Percentiles rank a stretch among this genome's conserved stretches.
phyloP scores from a whole-genome alignment of 1,140 invertebrate genomes.

The Hyposmocoma kahamanoa region DNA sequence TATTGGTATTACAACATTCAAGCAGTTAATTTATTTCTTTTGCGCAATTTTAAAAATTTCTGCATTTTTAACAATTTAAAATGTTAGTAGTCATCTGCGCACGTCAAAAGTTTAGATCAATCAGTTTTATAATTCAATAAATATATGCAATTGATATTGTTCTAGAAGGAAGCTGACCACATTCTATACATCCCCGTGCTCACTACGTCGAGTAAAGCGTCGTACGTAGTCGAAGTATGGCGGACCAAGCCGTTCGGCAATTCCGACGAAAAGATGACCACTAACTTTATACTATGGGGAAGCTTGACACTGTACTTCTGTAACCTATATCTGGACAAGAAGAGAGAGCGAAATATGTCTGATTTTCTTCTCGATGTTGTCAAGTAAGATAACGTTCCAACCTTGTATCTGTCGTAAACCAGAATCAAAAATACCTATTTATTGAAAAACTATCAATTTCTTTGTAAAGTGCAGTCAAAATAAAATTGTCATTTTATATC shows the following conservation, averaged over 20 bases:
- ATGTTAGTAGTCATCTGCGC: too few species aligned
- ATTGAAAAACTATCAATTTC: too few species aligned
- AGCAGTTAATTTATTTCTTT: too few species aligned
- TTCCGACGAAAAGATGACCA: slow-evolving; percentile 30
- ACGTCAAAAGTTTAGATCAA: too few species aligned
- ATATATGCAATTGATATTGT: slow-evolving; percentile 3
- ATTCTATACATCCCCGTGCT: slow-evolving; percentile 32
- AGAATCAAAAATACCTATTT: too few species aligned
- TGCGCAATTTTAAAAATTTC: too few species aligned
- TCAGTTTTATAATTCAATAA: neutral
- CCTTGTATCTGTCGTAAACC: too few species aligned
- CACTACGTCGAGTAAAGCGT: slow-evolving; percentile 21
- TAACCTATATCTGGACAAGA: slow-evolving; percentile 34
- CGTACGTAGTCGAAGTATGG: slow-evolving; percentile 48
- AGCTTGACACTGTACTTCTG: slow-evolving; percentile 38
- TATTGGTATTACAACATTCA: too few species aligned
- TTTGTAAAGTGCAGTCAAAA: too few species aligned
- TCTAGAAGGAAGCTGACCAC: slow-evolving; percentile 31
- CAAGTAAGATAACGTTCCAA: slow-evolving; percentile 31
- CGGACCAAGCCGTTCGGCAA: slow-evolving; percentile 25
- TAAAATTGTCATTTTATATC: too few species aligned
- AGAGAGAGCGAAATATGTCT: slow-evolving; percentile 38
- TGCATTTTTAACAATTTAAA: too few species aligned
- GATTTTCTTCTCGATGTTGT: slow-evolving; percentile 47
- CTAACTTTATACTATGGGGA: slow-evolving; percentile 34